A percentile compares a stretch with the other conserved stretches of the same genome.
These are phyloP conservation scores for Tenualosa thibaudeaui DNA, from an alignment of 2,797 vertebrate species.

Conservation along the genomic window DNA sequence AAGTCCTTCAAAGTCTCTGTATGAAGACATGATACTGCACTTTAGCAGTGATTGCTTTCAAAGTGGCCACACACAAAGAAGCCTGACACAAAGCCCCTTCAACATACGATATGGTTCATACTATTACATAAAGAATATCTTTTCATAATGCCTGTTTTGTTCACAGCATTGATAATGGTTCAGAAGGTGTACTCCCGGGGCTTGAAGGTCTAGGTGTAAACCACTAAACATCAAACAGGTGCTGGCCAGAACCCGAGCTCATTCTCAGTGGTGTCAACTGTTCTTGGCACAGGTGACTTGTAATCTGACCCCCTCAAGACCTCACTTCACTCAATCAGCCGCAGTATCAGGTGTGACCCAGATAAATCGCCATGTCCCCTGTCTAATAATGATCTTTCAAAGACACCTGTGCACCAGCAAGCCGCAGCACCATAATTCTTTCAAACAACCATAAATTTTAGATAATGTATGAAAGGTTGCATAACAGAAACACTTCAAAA, in stretches of 20 bases:
- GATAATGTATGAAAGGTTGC: neutral
- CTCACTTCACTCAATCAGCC: constrained; percentile 31
- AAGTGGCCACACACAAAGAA: constrained; percentile 19
- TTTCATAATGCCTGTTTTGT: constrained; percentile 11
- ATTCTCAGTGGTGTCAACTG: constrained; percentile 19
- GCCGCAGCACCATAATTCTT: neutral
- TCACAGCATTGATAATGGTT: neutral
- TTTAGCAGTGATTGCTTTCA: constrained; percentile 10
- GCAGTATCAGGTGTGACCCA: constrained; percentile 38
- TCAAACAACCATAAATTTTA: neutral
- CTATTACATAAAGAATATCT: constrained; percentile 1
- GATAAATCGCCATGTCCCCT: neutral
- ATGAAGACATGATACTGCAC: constrained; percentile 18
- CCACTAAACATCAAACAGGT: constrained; percentile 16
- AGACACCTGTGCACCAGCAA: constrained; percentile 6
- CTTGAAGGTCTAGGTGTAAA: constrained; percentile 19
- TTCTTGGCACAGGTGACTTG: constrained; percentile 33
- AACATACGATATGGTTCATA: constrained; percentile 14
- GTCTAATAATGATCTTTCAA: constrained; percentile 10
- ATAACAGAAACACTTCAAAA: neutral
- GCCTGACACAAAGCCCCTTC: neutral
- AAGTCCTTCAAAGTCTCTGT: neutral
- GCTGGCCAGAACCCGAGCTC: neutral
- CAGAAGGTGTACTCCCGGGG: constrained; percentile 9
- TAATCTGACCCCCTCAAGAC: constrained; percentile 16